Percentiles rank a stretch among this genome's conserved stretches.
These are phyloP conservation scores for Polietes domitor DNA, from an alignment of 2,888 invertebrate species.

Conservation along the genomic window DNA sequence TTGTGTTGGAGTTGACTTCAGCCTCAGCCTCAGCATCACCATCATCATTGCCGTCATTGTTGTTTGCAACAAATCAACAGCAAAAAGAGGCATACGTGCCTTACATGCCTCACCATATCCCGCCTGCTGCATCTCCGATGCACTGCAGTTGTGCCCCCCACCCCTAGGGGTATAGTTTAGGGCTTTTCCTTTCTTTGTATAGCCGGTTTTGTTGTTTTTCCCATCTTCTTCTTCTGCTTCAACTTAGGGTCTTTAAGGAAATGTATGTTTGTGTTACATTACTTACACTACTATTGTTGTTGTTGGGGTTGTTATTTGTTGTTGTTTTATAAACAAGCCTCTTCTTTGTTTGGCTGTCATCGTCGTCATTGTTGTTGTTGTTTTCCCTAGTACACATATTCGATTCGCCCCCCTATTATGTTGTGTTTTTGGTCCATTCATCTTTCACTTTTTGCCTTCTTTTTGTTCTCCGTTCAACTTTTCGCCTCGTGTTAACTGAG, in stretches of 20 bases:
- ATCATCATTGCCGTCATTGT: neutral
- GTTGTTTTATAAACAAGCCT: slow-evolving; percentile 15
- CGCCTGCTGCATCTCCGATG: neutral
- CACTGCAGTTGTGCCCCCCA: neutral
- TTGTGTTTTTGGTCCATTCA: neutral
- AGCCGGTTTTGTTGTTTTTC: neutral
- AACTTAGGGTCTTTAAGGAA: neutral
- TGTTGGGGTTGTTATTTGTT: slow-evolving; percentile 1
- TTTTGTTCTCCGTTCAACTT: neutral
- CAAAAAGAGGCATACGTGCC: slow-evolving; percentile 32
- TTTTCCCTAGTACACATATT: slow-evolving; percentile 29
- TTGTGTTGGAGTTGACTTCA: slow-evolving; percentile 51
- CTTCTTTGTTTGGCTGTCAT: slow-evolving; percentile 20
- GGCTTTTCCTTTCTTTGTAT: slow-evolving; percentile 15
- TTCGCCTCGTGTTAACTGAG: slow-evolving; percentile 19
- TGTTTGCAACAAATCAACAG: slow-evolving; percentile 20
- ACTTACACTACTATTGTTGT: slow-evolving; percentile 15
- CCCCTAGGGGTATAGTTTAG: neutral
- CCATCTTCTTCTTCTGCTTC: neutral
- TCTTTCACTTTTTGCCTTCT: neutral
- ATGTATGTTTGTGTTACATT: slow-evolving; percentile 40
- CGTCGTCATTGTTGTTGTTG: slow-evolving; percentile 31
- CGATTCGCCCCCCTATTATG: neutral
- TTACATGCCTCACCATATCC: neutral
- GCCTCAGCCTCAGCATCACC: neutral